Base-by-base conservation (phyloP, 2,797 vertebrate species). In the Distichodus sexfasciatus region DNA sequence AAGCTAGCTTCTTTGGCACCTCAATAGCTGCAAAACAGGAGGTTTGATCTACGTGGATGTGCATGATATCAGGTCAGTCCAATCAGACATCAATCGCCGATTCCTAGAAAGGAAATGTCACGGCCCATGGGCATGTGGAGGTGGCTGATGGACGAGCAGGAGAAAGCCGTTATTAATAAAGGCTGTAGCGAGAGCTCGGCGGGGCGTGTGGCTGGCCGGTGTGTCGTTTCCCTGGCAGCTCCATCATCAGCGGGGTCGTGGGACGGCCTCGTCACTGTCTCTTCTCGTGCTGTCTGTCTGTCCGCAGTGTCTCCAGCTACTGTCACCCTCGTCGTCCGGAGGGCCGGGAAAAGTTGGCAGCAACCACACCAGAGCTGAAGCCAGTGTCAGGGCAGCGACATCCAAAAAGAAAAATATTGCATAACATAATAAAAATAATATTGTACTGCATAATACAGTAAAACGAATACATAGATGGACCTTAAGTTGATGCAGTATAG, bases 161-260 rank as follows among this genome's bases (percentile, higher is more conserved):
- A 12, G 44, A 14, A 41, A 38, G 36, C 47, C 68, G 47, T 61
- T 61, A 53, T 60, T 54, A 28, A 54, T 61, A 59, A 67, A 61
- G 40, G 36, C 41, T 48, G 50, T 44, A 55, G 50, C 28, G 55
- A 66, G 46, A 58, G 33, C 15, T 14, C 43, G 40, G 60, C 57
- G 28, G 62, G 29, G 17, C 41, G 3, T 33, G 53, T 61, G 69
- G 28, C 43, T 10, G 29, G 21, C 47, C 51, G 33, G 46, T 23
- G 54, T 74, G 43, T 65, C 51, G 61, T 75, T 66, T 71, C 55
- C 48, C 57, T 48, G 55, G 47, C 40, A 41, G 48, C 46, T 47
- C 66, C 63, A 67, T 76, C 51, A 50, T 9, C 14, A 76, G 61
- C 50, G 59, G 19, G 36, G 59, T 44, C 43, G 38, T 15, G 51